Evolutionary conservation across 2,888 invertebrate genomes (phyloP).

Genomic region (Tinea semifulvella): DNA sequence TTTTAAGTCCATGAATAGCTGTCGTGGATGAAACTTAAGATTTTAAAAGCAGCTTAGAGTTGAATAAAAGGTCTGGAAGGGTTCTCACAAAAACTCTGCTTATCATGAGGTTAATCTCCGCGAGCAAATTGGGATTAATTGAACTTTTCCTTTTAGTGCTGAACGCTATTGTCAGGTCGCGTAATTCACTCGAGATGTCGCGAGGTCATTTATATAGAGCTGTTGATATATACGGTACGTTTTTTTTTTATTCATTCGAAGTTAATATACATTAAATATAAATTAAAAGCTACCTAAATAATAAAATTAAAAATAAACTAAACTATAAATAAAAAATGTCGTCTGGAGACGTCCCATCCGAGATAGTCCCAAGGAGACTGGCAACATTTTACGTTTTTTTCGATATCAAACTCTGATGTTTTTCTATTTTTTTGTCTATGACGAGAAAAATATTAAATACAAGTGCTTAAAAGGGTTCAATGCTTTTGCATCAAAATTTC

Average conservation of each 20-base stretch:
- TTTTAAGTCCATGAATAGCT: slow-evolving; percentile 8
- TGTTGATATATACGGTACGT: slow-evolving; percentile 19
- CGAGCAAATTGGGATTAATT: slow-evolving; percentile 65
- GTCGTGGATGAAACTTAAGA: slow-evolving; percentile 30
- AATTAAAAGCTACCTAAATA: too few species aligned
- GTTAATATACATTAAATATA: too few species aligned
- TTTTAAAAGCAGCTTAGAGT: slow-evolving; percentile 59
- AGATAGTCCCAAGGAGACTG: too few species aligned
- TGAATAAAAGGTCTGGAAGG: slow-evolving; percentile 51
- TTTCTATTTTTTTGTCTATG: too few species aligned
- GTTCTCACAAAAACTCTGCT: slow-evolving; percentile 37
- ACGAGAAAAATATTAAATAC: too few species aligned
- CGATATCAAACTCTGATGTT: too few species aligned
- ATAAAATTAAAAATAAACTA: too few species aligned
- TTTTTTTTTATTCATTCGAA: neutral
- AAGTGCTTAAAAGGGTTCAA: too few species aligned
- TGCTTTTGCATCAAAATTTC: too few species aligned
- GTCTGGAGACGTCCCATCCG: too few species aligned
- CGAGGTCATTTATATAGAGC: slow-evolving; percentile 37
- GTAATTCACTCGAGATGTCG: slow-evolving; percentile 53
- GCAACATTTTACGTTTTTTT: too few species aligned
- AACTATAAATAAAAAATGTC: too few species aligned
- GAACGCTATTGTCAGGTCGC: slow-evolving; percentile 47
- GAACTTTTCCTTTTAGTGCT: slow-evolving; percentile 54
- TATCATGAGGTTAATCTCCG: slow-evolving; percentile 60